Base-by-base conservation (phyloP, 2,888 invertebrate genomes). In the Vannuccia rotundouncinata region DNA sequence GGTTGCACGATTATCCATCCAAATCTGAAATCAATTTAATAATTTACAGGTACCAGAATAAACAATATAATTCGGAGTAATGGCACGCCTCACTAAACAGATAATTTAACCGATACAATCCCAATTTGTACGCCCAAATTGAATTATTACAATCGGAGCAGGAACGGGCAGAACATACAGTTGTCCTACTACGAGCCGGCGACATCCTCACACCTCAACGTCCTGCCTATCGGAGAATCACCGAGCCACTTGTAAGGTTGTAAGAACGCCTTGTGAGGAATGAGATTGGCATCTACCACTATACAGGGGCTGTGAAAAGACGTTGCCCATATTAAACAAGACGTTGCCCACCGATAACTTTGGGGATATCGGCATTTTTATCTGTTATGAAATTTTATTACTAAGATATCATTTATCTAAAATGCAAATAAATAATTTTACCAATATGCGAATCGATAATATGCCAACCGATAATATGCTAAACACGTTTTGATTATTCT, bases 391-490 rank as follows among this genome's bases (percentile, higher is more conserved):
- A 5, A 13, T 45, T 45, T 45, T 45, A 13, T 45, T 13, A 45
- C 45, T 45, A 45, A 45, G 45, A 45, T 13, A 45, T 45, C 45
- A 45, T 45, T 45, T 45, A 13, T 45, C 17, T 45, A 45, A 45
- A 13, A 45, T 45, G 45, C 45, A 17, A 45, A 45, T 13, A 5
- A 17, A 45, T 45, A 45, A 45, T 45, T 13, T 45, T 45, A 5
- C 5, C 25, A 66, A 66, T 66, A 66, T 66, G 22, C 66, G 66
- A 13, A 66, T 13, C 66, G 66, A 66, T 66, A 66, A 66, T 66
- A 66, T 66, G 66, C 66, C 22, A 45, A 45, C 45, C 5, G 45
- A 45, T 45, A 45, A 45, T 45, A 45, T 45, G 17, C 45, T 5
- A 66, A 66, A 66, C 25, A n/a, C n/a, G n/a, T n/a, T n/a, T n/a